Conservation (phyloP, 2,113 vertebrate genomes). For the Naja naja region DNA sequence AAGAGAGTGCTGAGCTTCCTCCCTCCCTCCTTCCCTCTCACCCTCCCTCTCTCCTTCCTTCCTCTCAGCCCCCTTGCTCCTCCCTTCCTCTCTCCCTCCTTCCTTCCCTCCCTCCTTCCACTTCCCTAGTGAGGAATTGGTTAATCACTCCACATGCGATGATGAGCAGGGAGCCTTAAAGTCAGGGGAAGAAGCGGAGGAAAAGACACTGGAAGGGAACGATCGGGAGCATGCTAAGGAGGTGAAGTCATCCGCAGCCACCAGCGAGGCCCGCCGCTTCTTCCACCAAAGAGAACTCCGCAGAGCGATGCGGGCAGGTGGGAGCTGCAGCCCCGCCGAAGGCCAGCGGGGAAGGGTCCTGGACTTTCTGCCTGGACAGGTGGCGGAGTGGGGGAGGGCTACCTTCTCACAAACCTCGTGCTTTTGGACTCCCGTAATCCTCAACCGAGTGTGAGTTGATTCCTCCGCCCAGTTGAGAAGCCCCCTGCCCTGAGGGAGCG, state of each 20-base stretch:
- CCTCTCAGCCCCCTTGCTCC: neutral
- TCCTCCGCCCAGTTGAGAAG: constrained; percentile 47
- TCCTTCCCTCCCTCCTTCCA: neutral
- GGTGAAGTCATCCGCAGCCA: constrained; percentile 68
- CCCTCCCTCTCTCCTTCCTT: neutral
- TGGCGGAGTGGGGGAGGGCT: neutral
- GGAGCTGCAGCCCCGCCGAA: constrained; percentile 10
- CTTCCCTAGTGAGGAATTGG: constrained; percentile 58
- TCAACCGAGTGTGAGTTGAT: constrained; percentile 43
- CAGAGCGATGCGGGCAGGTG: constrained; percentile 52
- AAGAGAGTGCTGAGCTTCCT: too few species aligned
- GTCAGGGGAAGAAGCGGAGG: constrained; percentile 36
- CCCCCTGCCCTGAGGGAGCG: constrained; percentile 41
- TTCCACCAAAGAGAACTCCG: constrained; percentile 36
- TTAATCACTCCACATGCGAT: constrained; percentile 63
- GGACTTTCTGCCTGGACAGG: neutral
- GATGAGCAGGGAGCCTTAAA: constrained; percentile 69
- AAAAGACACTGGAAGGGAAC: constrained; percentile 59
- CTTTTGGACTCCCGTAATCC: neutral
- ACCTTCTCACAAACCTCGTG: constrained; percentile 12
- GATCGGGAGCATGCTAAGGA: constrained; percentile 67
- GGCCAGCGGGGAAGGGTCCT: neutral
- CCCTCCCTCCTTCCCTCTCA: too few species aligned
- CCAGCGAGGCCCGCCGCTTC: constrained; percentile 54
- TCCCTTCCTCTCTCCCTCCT: too few species aligned